Conservation (phyloP, 1,140 invertebrate species). For the Penaeus japonicus region DNA sequence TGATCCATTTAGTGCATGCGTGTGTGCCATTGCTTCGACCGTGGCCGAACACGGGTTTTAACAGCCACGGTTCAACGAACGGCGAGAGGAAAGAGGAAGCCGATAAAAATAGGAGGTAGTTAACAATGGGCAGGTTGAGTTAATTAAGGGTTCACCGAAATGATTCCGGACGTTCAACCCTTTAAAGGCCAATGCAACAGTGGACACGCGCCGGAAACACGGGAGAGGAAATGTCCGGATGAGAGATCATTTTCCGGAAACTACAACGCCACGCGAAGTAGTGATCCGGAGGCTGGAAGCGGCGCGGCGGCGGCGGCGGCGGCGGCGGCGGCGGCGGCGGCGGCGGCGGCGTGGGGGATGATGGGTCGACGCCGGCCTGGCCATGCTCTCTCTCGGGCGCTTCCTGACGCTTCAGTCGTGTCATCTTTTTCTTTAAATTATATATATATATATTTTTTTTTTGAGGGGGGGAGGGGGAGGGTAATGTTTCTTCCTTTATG, state of each 20-base stretch:
- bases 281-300: conserved; percentile 21
- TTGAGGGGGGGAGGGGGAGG: neutral
- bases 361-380: neutral
- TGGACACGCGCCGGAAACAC: conserved; percentile 41
- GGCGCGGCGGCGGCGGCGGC: neutral
- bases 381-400: neutral
- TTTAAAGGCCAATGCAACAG: conserved; percentile 54
- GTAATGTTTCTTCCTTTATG: no score
- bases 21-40: no score
- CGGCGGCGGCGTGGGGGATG: neutral
- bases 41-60: no score
- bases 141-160: conserved; percentile 8
- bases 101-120: neutral
- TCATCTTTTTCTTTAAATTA: neutral
- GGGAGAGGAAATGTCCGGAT: conserved; percentile 39
- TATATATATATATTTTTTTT: neutral
- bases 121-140: conserved; percentile 7
- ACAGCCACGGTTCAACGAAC: no score
- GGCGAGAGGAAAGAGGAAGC: neutral
- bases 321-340: neutral
- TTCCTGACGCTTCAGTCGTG: neutral
- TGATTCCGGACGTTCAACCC: conserved; percentile 39
- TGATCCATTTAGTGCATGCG: no score
- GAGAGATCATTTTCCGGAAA: conserved; percentile 29
- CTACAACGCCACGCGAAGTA: conserved; percentile 16